phyloP scores from a whole-genome alignment of 2,797 vertebrate genomes.

The Orientallactaga sibirica region DNA sequence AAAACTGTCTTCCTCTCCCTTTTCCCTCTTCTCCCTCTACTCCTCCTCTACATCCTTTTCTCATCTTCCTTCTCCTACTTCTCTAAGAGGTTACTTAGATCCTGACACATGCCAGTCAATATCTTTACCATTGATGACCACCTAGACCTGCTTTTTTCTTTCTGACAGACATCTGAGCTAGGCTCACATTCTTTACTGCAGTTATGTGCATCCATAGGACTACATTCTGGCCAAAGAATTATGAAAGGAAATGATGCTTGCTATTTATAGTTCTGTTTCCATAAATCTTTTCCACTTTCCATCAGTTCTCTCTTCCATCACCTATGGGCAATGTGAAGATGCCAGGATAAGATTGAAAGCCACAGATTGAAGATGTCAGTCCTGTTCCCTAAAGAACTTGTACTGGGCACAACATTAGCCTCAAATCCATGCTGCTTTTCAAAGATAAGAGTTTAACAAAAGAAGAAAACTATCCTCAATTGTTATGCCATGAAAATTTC shows the following conservation, averaged over 20 bases:
- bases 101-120: background rate
- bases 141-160: background rate
- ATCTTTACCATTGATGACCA: rapidly evolving
- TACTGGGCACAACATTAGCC: rapidly evolving
- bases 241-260: background rate
- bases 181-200: background rate
- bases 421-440: background rate
- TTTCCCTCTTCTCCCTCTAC: background rate
- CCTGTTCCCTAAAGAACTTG: background rate
- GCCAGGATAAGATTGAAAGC: background rate
- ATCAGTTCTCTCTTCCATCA: background rate
- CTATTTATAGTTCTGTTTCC: background rate
- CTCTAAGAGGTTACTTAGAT: too few species aligned
- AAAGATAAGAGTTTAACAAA: background rate
- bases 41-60: too few species aligned
- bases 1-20: background rate
- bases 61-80: background rate
- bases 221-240: background rate
- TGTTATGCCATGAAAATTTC: background rate
- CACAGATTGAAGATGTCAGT: background rate
- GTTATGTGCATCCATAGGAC: background rate
- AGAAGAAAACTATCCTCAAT: background rate
- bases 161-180: background rate
- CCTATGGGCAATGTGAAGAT: background rate
- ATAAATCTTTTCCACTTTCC: background rate